phyloP scores from a whole-genome alignment of 2,113 vertebrate species.

The Mormyrus lacerda region DNA sequence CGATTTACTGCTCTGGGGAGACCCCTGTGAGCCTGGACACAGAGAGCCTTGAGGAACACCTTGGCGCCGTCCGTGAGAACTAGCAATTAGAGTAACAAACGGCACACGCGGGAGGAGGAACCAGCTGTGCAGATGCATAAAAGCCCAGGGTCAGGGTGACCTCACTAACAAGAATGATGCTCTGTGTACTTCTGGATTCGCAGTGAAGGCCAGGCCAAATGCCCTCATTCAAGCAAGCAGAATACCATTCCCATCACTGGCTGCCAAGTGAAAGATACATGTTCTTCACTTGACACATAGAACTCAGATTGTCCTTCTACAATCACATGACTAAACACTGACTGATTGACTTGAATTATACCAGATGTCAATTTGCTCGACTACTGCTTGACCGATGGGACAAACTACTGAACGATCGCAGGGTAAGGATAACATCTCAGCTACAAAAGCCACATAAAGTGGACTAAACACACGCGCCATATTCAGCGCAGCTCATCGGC shows the following conservation, averaged over 20 bases:
- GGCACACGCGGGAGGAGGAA: not conserved
- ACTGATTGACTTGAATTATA: not conserved
- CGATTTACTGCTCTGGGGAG: not conserved
- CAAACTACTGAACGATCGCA: not conserved
- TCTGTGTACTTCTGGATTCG: not conserved
- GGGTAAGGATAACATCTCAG: not conserved
- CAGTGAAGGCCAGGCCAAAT: not conserved
- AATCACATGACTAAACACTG: not conserved
- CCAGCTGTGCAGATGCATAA: not conserved
- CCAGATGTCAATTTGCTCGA: not conserved
- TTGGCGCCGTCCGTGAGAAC: not conserved
- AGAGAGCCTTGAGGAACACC: not conserved
- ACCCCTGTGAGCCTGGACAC: not conserved
- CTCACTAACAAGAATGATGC: not conserved
- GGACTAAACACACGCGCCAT: not conserved
- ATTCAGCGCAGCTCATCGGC: not conserved
- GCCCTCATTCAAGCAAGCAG: not conserved
- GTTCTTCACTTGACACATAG: not conserved
- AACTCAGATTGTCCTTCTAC: not conserved
- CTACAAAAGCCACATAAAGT: not conserved
- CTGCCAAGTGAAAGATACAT: not conserved
- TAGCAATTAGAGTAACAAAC: not conserved
- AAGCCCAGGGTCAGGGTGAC: not conserved
- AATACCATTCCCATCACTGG: not conserved
- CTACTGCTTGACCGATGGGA: not conserved